These are phyloP conservation scores for Glaucomys volans DNA, from an alignment of 2,113 vertebrate genomes.

Conservation along the genomic window DNA sequence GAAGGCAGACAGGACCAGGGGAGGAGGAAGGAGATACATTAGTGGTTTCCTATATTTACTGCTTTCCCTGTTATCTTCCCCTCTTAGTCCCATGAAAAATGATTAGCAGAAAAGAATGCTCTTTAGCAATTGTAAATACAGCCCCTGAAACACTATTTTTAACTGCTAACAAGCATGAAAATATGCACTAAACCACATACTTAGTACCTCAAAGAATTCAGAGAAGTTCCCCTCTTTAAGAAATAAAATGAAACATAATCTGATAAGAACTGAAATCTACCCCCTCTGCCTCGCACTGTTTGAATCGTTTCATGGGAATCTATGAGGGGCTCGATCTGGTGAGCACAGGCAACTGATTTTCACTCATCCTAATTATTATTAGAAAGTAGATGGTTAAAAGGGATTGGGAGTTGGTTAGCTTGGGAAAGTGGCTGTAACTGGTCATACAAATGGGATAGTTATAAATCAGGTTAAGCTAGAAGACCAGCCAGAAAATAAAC, in stretches of 20 bases:
- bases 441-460: background rate
- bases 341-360: background rate
- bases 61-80: conserved; percentile 52
- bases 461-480: conserved; percentile 3
- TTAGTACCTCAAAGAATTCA: conserved; percentile 55
- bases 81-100: conserved; percentile 55
- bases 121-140: conserved; percentile 59
- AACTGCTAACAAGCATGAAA: conserved; percentile 39
- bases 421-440: background rate
- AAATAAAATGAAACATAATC: conserved; percentile 42
- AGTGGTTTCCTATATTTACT: conserved; percentile 72
- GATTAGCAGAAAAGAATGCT: conserved; percentile 35
- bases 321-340: background rate
- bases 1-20: conserved; percentile 24
- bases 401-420: background rate
- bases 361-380: background rate
- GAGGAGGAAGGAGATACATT: conserved; percentile 67
- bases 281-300: background rate
- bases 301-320: background rate
- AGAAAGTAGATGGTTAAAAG: background rate
- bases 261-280: background rate
- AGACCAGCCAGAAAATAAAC: conserved; percentile 44
- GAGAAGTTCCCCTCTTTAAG: conserved; percentile 27
- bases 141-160: conserved; percentile 51
- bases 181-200: conserved; percentile 50